Evolutionary conservation across 2,888 invertebrate species (phyloP).

Genomic region (Heterodera filipjevi): DNA sequence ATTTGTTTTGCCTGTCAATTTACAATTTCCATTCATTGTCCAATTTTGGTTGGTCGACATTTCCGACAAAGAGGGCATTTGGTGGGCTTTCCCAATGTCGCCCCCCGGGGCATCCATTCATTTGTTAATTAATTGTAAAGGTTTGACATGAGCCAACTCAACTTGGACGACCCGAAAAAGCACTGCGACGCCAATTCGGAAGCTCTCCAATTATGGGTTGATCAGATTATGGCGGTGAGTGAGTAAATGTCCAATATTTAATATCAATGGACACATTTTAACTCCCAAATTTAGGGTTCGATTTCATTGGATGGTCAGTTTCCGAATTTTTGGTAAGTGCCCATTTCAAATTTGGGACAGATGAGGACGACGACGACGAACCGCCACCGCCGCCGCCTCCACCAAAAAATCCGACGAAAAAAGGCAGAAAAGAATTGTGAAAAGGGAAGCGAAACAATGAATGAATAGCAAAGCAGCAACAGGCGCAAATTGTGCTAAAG

Average conservation of each 20-base stretch:
- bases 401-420: conserved; percentile 26
- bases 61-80: conserved; percentile 65
- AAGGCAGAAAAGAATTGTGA: conserved; percentile 36
- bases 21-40: background rate
- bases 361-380: conserved; percentile 31
- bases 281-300: conserved; percentile 16
- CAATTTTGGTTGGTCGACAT: conserved; percentile 58
- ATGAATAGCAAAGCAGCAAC: background rate
- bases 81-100: conserved; percentile 52
- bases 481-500: background rate
- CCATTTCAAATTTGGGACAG: background rate
- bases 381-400: conserved; percentile 38
- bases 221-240: conserved; percentile 60
- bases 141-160: conserved; percentile 65
- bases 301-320: conserved; percentile 22
- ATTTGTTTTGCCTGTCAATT: background rate
- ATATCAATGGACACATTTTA: too few species aligned
- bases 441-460: background rate
- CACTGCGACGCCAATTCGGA: conserved; percentile 64
- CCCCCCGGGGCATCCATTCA: conserved; percentile 52
- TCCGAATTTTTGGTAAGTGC: background rate
- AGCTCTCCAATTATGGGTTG: conserved; percentile 65
- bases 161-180: conserved; percentile 64
- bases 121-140: conserved; percentile 35
- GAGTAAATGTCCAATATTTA: background rate